Percentiles rank a stretch among this genome's conserved stretches.
Evolutionary conservation across 2,888 invertebrate genomes (phyloP).

Genomic region (Cerastoderma edule): DNA sequence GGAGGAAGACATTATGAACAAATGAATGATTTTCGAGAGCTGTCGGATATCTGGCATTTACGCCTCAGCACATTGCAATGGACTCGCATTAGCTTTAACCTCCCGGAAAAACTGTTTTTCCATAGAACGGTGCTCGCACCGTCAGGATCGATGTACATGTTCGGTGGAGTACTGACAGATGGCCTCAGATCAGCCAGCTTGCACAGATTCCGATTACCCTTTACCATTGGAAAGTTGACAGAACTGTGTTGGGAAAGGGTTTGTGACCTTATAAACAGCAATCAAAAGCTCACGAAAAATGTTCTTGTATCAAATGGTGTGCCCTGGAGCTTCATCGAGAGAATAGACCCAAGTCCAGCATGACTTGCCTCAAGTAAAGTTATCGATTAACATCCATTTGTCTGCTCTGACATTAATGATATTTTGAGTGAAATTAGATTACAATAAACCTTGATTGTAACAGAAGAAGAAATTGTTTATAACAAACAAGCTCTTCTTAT

Average conservation of each 20-base stretch:
- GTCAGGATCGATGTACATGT: conserved; percentile 80
- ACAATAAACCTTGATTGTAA: not conserved
- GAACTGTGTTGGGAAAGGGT: conserved; percentile 95
- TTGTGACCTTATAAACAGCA: conserved; percentile 11
- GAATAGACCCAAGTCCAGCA: not conserved
- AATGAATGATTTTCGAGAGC: conserved; percentile 85
- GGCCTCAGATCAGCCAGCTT: conserved; percentile 88
- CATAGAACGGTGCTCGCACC: conserved; percentile 91
- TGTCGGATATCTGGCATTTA: conserved; percentile 91
- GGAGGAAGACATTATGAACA: conserved; percentile 87
- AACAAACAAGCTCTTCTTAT: conserved; percentile 10
- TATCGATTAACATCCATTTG: not conserved
- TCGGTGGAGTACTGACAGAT: conserved; percentile 80
- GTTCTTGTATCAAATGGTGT: not conserved
- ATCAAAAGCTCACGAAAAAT: not conserved
- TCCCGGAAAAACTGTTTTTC: conserved; percentile 92
- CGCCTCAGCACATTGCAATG: conserved; percentile 90
- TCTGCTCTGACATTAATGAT: not conserved
- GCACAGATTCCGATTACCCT: conserved; percentile 90
- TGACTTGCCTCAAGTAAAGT: not conserved
- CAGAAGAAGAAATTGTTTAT: not conserved
- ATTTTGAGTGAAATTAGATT: not conserved
- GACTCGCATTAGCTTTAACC: conserved; percentile 88
- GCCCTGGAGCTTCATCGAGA: conserved; percentile 23
- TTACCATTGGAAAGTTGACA: conserved; percentile 91